phyloP scores from a whole-genome alignment of 2,113 vertebrate species.

The Halichoerus grypus region DNA sequence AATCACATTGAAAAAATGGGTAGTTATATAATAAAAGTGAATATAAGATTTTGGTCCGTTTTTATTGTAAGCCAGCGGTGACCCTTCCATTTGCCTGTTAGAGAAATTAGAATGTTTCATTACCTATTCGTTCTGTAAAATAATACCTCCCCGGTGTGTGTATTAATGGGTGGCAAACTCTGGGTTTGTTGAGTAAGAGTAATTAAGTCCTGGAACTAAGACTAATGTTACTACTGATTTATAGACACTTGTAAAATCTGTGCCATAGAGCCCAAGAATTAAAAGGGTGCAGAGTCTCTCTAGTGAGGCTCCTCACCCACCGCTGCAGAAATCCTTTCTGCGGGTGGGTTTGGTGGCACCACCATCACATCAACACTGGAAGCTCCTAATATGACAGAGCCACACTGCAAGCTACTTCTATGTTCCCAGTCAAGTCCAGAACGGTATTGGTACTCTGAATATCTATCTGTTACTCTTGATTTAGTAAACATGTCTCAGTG shows the following conservation, averaged over 20 bases:
- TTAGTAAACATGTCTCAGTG: background rate
- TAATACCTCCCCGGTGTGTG: background rate
- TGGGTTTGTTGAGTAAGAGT: background rate
- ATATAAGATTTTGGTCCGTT: background rate
- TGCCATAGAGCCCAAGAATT: background rate
- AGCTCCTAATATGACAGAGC: background rate
- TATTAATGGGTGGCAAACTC: background rate
- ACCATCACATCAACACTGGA: background rate
- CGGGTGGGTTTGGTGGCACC: too few species aligned
- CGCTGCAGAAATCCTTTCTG: background rate
- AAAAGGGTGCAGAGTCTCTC: background rate
- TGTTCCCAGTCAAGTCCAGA: background rate
- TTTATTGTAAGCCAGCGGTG: background rate
- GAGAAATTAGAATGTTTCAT: background rate
- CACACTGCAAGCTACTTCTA: background rate
- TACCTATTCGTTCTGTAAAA: background rate
- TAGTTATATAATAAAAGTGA: conserved; percentile 5
- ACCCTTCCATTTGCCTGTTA: background rate
- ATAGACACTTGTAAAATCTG: background rate
- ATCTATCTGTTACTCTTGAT: background rate
- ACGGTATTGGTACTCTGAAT: background rate
- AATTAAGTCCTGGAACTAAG: background rate
- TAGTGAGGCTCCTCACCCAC: too few species aligned
- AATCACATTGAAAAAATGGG: background rate
- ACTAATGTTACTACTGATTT: background rate